phyloP scores from a whole-genome alignment of 1,140 invertebrate species.

The Zophobas atratus region DNA sequence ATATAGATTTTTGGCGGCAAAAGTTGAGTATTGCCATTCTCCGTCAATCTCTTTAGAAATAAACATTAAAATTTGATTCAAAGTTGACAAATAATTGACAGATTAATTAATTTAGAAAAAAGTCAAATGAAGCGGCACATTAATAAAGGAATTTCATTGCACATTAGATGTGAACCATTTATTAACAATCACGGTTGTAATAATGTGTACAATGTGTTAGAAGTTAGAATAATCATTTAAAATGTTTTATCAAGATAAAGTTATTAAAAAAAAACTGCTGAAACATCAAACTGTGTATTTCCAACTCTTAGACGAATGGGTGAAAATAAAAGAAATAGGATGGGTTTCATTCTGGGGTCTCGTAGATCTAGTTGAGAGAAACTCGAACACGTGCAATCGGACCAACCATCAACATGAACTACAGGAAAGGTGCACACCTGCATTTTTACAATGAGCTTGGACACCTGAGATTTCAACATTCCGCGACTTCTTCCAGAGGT shows the following conservation, averaged over 20 bases:
- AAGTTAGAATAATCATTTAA: neutral
- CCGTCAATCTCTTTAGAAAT: no score
- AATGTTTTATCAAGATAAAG: no score
- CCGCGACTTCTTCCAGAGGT: constrained; percentile 49
- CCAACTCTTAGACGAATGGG: neutral
- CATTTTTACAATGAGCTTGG: constrained; percentile 56
- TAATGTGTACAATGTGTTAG: no score
- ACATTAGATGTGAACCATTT: no score
- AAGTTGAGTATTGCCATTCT: no score
- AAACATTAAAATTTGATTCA: no score
- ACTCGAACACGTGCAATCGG: constrained; percentile 47
- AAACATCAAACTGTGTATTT: neutral
- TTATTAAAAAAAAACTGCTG: constrained; percentile 11
- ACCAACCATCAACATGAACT: constrained; percentile 44
- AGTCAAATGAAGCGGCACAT: no score
- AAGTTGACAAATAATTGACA: no score
- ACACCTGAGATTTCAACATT: constrained; percentile 58
- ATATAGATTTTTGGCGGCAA: no score
- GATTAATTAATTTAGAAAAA: no score
- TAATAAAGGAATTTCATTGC: no score
- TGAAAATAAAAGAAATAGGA: constrained; percentile 11
- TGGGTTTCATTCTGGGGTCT: neutral
- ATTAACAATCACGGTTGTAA: no score
- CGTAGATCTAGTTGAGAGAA: constrained; percentile 27
- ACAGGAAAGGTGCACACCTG: constrained; percentile 53